Percentiles rank a stretch among this genome's conserved stretches.
Conservation (phyloP, 2,888 invertebrate species). For the Tetragnatha montana region DNA sequence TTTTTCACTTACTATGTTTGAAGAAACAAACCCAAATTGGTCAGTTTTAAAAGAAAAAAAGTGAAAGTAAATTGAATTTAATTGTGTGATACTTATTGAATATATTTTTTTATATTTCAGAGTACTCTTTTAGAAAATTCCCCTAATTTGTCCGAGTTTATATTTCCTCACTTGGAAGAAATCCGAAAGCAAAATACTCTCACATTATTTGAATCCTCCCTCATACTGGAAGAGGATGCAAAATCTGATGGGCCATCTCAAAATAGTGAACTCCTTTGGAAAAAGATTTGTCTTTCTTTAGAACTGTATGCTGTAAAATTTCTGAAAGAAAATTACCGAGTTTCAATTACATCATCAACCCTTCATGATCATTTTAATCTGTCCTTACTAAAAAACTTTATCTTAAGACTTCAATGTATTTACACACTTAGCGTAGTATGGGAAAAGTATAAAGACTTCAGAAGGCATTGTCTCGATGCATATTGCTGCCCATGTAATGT, state of each 20-base stretch:
- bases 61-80: too few relatives aligned
- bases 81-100: too few relatives aligned
- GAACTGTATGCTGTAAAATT: slow-evolving; percentile 24
- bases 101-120: slow-evolving; percentile 20
- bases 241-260: not conserved
- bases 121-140: slow-evolving; percentile 5
- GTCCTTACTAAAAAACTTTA: slow-evolving; percentile 30
- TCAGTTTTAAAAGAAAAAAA: too few relatives aligned
- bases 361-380: slow-evolving; percentile 40
- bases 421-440: slow-evolving; percentile 43
- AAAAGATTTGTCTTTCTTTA: slow-evolving; percentile 45
- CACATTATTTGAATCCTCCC: not conserved
- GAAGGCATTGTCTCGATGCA: slow-evolving; percentile 21
- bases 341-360: not conserved
- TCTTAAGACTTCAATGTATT: slow-evolving; percentile 32
- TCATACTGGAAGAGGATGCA: not conserved
- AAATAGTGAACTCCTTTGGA: slow-evolving; percentile 29
- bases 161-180: slow-evolving; percentile 63
- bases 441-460: slow-evolving; percentile 45
- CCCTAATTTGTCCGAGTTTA: slow-evolving; percentile 27
- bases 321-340: slow-evolving; percentile 20
- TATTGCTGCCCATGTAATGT: slow-evolving; percentile 32
- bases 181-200: slow-evolving; percentile 58
- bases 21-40: too few relatives aligned
- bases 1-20: too few relatives aligned